A percentile compares a stretch with the other conserved stretches of the same genome.
Evolutionary conservation across 2,113 vertebrate genomes (phyloP).

Genomic region (Apus apus): DNA sequence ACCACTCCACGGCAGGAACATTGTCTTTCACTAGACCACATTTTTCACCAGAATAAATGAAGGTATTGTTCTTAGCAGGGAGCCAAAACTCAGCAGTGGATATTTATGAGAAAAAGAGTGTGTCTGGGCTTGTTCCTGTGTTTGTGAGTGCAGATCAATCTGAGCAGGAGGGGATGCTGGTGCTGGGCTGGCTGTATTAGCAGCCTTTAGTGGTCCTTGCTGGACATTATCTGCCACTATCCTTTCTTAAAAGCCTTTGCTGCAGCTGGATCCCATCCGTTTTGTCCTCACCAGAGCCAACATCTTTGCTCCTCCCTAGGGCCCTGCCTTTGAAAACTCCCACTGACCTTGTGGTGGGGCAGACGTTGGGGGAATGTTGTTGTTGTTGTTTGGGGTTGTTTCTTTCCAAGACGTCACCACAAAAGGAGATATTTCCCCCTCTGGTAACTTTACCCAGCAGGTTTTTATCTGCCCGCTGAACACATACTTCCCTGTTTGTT

Average conservation of each 20-base stretch:
- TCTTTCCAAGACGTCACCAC: not conserved
- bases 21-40: not conserved
- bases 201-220: not conserved
- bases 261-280: not conserved
- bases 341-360: not conserved
- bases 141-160: not conserved
- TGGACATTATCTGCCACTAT: not conserved
- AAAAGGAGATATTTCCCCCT: not conserved
- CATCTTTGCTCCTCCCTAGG: not conserved
- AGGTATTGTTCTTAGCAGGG: conserved; percentile 20
- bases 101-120: not conserved
- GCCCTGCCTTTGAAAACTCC: not conserved
- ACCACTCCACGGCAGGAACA: not conserved
- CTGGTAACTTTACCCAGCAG: not conserved
- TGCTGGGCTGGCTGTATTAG: conserved; percentile 1
- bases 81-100: not conserved
- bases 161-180: not conserved
- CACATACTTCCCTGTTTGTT: not conserved
- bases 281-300: not conserved
- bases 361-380: not conserved
- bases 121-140: conserved; percentile 10
- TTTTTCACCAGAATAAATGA: not conserved
- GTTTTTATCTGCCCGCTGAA: not conserved
- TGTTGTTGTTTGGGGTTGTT: not conserved
- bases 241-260: not conserved